Conservation (phyloP, 2,888 invertebrate genomes). For the Pilophorus perplexus region DNA sequence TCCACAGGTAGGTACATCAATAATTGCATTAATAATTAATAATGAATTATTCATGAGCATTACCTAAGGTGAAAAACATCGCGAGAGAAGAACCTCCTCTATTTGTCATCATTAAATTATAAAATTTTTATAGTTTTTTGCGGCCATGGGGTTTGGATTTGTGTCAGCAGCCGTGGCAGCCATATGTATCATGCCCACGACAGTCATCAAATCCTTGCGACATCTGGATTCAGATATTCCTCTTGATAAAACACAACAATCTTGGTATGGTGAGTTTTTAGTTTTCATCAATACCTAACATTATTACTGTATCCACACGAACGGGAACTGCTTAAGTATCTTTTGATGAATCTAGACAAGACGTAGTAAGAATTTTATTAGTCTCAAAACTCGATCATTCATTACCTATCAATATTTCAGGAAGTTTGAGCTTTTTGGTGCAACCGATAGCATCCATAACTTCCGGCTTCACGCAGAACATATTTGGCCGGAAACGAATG, state of each 20-base stretch:
- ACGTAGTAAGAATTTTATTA: not conserved
- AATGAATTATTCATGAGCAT: no score
- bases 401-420: no score
- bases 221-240: not conserved
- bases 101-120: not conserved
- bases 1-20: conserved; percentile 11
- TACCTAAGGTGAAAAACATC: not conserved
- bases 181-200: conserved; percentile 29
- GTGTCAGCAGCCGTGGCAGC: conserved; percentile 22
- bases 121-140: not conserved
- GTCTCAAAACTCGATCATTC: no score
- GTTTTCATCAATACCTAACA: no score
- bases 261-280: conserved; percentile 34
- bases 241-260: conserved; percentile 11
- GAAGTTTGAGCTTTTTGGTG: conserved; percentile 24
- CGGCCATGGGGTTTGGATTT: conserved; percentile 29
- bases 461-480: conserved; percentile 58
- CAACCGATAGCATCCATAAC: conserved; percentile 61
- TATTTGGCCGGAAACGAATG: conserved; percentile 58
- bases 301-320: no score
- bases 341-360: no score
- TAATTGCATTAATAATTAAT: no score
- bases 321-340: no score
- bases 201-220: conserved; percentile 15
- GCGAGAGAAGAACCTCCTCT: not conserved